Base-by-base conservation (phyloP, 92 coral and sea anemone genomes). In the Epizoanthus illoricatus region DNA sequence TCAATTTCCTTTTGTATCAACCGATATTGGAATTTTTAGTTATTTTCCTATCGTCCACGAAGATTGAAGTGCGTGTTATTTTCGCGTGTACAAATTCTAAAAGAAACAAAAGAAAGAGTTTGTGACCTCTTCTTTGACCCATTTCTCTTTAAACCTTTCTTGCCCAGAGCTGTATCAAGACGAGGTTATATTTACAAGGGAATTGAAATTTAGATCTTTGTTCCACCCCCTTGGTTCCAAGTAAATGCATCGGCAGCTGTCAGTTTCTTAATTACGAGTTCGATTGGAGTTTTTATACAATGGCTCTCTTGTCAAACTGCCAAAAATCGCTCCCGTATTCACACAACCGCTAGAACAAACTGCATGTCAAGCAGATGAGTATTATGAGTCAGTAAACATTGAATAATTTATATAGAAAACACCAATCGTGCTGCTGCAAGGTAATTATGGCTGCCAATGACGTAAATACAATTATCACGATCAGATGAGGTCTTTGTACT, bases 321-420 rank as follows among this genome's bases (percentile, higher is more conserved):
- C 82, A 78, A 78, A 10, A 78, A 20, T 70, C 69, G 15, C 45
- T 13, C 24, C 13, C 28, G 9, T 45, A 78, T 78, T 78, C 71
- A 78, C 71, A 78, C 15, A 1, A 21, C 64, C 60, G 71, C 65
- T 41, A 39, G 71, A 63, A 52, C 56, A 52, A 52, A 78, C 21
- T 43, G 59, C 28, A 23, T 78, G 71, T 78, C 82, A 78, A 78
- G 65, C 55, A 63, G 33, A 62, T 70, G 71, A 78, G 82, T 78
- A 62, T 78, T 78, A 63, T 42, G 69, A 45, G 67, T 45, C 82
- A 33, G 94, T 91, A 91, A 93, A 93, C 94, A 91, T 88, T 93
- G 85, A 93, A 93, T 93, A 84, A 88, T 93, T 93, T 61, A 93
- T 93, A 79, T 72, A 52, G 59, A 74, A 72, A 74, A 84, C 85